phyloP scores from a whole-genome alignment of 2,797 vertebrate species.

The Octomys mimax region DNA sequence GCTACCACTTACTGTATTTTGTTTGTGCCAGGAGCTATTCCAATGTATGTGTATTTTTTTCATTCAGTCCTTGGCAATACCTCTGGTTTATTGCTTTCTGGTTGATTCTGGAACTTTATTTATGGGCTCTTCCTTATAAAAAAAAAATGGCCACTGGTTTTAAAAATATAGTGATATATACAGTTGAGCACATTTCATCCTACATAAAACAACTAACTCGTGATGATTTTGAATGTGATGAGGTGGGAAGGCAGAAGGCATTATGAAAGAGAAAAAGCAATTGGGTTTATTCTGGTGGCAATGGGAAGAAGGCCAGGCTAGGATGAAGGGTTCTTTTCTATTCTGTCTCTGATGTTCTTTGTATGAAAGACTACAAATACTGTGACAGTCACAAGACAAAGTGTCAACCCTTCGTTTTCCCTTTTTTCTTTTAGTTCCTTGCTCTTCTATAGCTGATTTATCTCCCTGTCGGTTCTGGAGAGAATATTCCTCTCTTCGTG shows the following conservation, averaged over 20 bases:
- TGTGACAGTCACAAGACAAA: neutral
- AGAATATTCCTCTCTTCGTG: neutral
- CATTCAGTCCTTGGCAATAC: neutral
- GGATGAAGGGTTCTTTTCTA: neutral
- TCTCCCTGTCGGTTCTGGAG: neutral
- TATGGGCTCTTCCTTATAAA: slow-evolving; percentile 56
- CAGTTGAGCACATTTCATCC: neutral
- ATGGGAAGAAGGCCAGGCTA: neutral
- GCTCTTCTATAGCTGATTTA: slow-evolving; percentile 5
- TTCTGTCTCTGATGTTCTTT: neutral
- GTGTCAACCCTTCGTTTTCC: neutral
- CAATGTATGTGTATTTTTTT: neutral
- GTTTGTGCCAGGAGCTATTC: neutral
- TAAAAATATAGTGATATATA: neutral
- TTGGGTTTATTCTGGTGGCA: neutral
- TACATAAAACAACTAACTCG: neutral
- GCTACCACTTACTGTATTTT: neutral
- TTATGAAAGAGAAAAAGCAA: neutral
- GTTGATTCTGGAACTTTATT: slow-evolving; percentile 20
- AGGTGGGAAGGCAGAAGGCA: neutral
- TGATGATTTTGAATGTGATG: neutral
- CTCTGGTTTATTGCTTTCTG: slow-evolving; percentile 7
- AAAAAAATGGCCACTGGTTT: neutral
- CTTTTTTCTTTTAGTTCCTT: neutral
- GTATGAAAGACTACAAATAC: neutral